Evolutionary conservation across 2,888 invertebrate species (phyloP).

Genomic region (Girardia tigrina): DNA sequence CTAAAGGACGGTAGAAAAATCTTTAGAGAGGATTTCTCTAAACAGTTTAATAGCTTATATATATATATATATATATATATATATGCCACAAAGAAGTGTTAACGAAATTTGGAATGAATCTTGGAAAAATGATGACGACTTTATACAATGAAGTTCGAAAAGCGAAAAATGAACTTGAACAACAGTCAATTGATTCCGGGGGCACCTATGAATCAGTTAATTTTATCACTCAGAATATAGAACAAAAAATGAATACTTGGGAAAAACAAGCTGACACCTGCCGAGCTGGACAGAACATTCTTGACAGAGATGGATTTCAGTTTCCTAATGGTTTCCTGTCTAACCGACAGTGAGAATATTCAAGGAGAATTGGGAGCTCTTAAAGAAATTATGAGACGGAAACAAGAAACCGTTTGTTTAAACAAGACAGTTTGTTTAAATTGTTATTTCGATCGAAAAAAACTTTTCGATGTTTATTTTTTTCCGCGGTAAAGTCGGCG

Average conservation of each 20-base stretch:
- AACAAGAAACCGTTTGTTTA: conserved; percentile 63
- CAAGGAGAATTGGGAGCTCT: conserved; percentile 99
- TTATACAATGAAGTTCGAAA: conserved; percentile 71
- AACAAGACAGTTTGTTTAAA: too few species aligned
- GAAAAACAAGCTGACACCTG: conserved; percentile 59
- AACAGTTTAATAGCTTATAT: too few species aligned
- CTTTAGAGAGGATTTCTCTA: too few species aligned
- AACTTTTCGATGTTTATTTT: too few species aligned
- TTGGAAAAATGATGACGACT: conserved; percentile 85
- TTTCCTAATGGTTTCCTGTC: conserved; percentile 89
- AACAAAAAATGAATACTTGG: conserved; percentile 73
- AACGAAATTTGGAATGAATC: conserved; percentile 80
- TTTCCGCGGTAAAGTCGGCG: too few species aligned
- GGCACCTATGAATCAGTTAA: conserved; percentile 95
- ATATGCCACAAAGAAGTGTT: conserved; percentile 98
- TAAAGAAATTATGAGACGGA: conserved; percentile 91
- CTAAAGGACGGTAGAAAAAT: too few species aligned
- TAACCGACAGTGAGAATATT: conserved; percentile 95
- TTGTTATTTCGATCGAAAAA: too few species aligned
- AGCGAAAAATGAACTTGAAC: conserved; percentile 81
- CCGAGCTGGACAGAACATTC: conserved; percentile 83
- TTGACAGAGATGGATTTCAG: conserved; percentile 90
- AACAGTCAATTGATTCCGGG: conserved; percentile 92
- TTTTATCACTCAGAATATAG: conserved; percentile 89
- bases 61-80: too few species aligned